Percentiles rank a stretch among this genome's conserved stretches.
These are phyloP conservation scores for Pseudococcus longispinus DNA, from an alignment of 2,888 invertebrate species.

Conservation along the genomic window DNA sequence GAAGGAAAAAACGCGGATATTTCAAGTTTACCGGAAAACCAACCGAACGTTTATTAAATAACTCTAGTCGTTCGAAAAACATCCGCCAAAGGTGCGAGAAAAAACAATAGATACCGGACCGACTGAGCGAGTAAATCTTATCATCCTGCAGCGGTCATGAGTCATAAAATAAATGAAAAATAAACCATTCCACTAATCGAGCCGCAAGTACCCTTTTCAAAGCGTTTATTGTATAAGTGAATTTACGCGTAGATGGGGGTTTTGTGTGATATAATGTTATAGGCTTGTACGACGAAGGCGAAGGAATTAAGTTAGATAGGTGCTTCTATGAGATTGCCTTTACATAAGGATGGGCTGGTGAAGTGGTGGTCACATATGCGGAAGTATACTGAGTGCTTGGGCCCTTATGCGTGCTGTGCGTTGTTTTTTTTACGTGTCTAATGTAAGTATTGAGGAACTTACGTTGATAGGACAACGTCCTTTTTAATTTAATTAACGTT, in stretches of 20 bases:
- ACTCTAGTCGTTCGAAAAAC: neutral
- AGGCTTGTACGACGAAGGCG: neutral
- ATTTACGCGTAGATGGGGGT: neutral
- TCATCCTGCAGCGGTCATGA: neutral
- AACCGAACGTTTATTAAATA: neutral
- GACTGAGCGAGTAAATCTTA: neutral
- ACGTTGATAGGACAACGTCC: neutral
- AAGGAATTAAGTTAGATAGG: neutral
- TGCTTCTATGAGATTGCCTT: neutral
- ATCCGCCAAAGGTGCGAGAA: neutral
- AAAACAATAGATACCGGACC: neutral
- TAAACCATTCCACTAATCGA: neutral
- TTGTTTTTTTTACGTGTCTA: neutral
- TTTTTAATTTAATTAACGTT: conserved; percentile 7
- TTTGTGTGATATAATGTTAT: neutral
- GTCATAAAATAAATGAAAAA: neutral
- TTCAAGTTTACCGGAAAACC: conserved; percentile 19
- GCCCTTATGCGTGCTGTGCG: neutral
- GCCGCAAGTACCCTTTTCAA: neutral
- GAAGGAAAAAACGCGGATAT: neutral
- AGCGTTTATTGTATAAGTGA: neutral
- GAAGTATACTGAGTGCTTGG: neutral
- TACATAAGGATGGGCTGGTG: neutral
- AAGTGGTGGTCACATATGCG: neutral
- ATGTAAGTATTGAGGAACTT: neutral